These are phyloP conservation scores for Gallinago paraguaiae DNA, from an alignment of 2,113 vertebrate species.

Conservation along the genomic window DNA sequence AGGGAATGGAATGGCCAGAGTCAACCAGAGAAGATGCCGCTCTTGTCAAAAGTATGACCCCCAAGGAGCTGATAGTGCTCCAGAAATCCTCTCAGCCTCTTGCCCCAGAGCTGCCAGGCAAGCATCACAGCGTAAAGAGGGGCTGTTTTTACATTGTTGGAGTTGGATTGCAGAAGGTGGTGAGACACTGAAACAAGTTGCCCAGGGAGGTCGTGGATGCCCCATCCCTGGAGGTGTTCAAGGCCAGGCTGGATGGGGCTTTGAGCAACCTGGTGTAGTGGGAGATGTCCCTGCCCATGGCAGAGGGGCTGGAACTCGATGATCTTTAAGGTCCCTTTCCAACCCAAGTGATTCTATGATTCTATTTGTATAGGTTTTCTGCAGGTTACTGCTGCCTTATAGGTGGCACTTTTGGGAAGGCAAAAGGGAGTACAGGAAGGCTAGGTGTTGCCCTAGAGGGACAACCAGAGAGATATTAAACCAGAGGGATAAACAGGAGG, in stretches of 20 bases:
- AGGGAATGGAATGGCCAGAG: background rate
- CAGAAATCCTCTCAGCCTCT: background rate
- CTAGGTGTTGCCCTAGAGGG: background rate
- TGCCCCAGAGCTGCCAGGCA: background rate
- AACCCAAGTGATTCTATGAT: no score
- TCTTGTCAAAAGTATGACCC: background rate
- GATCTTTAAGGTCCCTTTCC: no score
- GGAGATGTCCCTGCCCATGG: no score
- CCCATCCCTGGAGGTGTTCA: no score
- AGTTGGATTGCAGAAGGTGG: background rate
- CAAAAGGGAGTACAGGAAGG: background rate
- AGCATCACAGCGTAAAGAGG: background rate
- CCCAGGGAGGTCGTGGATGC: no score
- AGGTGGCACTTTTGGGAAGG: background rate
- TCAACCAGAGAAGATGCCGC: background rate
- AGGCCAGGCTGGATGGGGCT: no score
- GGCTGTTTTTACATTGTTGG: fast-evolving
- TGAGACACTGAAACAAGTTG: background rate
- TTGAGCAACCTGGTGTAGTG: no score
- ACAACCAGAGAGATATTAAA: background rate
- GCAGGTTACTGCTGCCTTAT: background rate
- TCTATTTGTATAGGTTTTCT: background rate
- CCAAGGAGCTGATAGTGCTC: background rate
- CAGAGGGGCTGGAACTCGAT: no score
- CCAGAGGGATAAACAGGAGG: background rate